Evolutionary conservation across 2,797 vertebrate species (phyloP).

Genomic region (Paramormyrops hopkinsi): DNA sequence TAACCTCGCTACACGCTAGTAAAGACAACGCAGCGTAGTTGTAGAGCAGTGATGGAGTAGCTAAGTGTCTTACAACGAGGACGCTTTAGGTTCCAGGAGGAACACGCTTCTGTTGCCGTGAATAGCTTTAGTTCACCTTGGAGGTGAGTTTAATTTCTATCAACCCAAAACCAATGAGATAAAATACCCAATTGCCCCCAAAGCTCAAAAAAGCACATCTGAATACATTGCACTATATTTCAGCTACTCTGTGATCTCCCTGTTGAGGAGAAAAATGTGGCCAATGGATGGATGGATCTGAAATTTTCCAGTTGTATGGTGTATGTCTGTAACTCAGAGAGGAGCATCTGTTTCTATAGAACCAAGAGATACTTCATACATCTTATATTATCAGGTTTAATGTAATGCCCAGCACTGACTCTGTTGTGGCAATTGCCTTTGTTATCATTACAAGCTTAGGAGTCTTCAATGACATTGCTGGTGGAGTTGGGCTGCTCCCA

Average conservation of each 20-base stretch:
- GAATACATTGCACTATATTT: not conserved
- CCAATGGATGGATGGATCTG: not conserved
- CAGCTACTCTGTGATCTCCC: not conserved
- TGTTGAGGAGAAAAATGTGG: not conserved
- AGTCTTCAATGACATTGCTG: not conserved
- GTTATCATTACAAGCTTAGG: not conserved
- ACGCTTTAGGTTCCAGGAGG: not conserved
- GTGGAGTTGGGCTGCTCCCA: not conserved
- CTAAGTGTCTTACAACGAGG: not conserved
- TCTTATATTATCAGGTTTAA: not conserved
- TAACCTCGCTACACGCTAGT: not conserved
- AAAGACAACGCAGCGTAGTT: not conserved
- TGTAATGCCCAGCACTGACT: not conserved
- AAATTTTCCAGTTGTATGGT: not conserved
- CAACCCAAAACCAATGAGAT: not conserved
- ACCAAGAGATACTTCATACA: not conserved
- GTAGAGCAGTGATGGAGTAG: not conserved
- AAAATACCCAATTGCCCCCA: not conserved
- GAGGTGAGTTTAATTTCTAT: not conserved
- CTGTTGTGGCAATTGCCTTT: not conserved
- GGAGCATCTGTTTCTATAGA: not conserved
- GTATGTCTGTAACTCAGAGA: not conserved
- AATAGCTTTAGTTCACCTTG: not conserved
- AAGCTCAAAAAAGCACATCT: not conserved
- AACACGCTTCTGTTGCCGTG: not conserved